Base-by-base conservation (phyloP, 2,113 vertebrate genomes). In the Callionymus lyra region DNA sequence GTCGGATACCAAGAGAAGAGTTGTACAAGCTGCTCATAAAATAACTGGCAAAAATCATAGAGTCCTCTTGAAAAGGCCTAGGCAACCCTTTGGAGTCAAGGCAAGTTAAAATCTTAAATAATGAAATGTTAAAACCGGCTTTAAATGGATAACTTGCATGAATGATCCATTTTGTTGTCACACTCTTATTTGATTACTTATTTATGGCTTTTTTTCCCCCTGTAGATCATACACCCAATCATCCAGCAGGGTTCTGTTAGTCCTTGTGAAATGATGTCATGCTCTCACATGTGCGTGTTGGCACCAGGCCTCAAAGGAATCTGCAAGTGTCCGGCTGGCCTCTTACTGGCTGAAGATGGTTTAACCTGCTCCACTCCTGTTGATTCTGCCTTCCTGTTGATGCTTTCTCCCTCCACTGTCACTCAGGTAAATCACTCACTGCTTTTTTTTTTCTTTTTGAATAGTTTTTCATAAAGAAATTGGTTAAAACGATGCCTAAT, bases 251-350 rank as follows among this genome's bases (percentile, higher is more conserved):
- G 8, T 0, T 47, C 38, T 0, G 42, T 63, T 0, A 85, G 67
- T 40, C 89, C 89, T 0, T 97, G 94, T 11, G 44, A 35, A 9
- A 56, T 46, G 0, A 63, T 55, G 0, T 49, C 43, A 15, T 98
- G 92, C 55, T 95, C 91, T n/a, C 88, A 94, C 53, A 41, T 92
- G 40, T 97, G 94, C 40, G 85, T 94, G 27, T 72, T 95, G 67
- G 87, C 85, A 0, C 48, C 82, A 1, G 64, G 65, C n/a, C 74
- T 74, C 1, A 39, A 53, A 0, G 88, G 84, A 9, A 85, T 83
- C 34, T 98, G 93, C 61, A 82, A 58, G 18, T 98, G 92, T 68
- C 90, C 90, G 0, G 0, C 61, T 0, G 77, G 77, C 11, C 67
- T 90, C 10, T 40, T 72, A 1, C 67, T 97, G 61, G 73, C 79